A percentile compares a stretch with the other conserved stretches of the same genome.
Evolutionary conservation across 1,140 invertebrate species (phyloP).

Genomic region (Drosophila trapezifrons): DNA sequence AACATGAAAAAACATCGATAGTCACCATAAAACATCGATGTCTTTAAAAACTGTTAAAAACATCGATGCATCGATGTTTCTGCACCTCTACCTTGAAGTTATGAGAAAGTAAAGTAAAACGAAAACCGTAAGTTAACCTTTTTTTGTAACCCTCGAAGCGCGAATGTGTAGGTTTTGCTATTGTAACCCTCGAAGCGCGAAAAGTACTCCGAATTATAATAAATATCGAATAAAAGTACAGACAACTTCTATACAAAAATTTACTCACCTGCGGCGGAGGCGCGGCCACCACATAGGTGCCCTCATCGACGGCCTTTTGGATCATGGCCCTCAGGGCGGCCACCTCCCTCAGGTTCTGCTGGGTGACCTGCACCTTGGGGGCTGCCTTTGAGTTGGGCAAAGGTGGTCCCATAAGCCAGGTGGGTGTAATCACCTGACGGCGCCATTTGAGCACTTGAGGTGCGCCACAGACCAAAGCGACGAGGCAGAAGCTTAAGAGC

Average conservation of each 20-base stretch:
- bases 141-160: neutral
- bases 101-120: too few relatives aligned
- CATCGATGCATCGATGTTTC: too few relatives aligned
- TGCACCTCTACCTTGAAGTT: too few relatives aligned
- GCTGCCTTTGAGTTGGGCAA: neutral
- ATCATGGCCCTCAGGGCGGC: slow-evolving; percentile 46
- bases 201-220: neutral
- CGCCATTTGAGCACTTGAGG: slow-evolving; percentile 6
- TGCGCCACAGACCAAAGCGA: neutral
- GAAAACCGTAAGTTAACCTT: too few relatives aligned
- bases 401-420: slow-evolving; percentile 45
- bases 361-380: slow-evolving; percentile 46
- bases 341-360: slow-evolving; percentile 53
- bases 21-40: too few relatives aligned
- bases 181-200: neutral
- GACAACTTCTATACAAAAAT: too few relatives aligned
- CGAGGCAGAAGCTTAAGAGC: slow-evolving; percentile 12
- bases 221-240: neutral
- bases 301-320: slow-evolving; percentile 62
- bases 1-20: too few relatives aligned
- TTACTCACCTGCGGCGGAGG: slow-evolving; percentile 50
- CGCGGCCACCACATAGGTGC: slow-evolving; percentile 49
- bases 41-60: too few relatives aligned
- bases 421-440: slow-evolving; percentile 64
- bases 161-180: neutral